Evolutionary conservation across 92 coral and sea anemone genomes (phyloP).

Genomic region (Porites divaricata): DNA sequence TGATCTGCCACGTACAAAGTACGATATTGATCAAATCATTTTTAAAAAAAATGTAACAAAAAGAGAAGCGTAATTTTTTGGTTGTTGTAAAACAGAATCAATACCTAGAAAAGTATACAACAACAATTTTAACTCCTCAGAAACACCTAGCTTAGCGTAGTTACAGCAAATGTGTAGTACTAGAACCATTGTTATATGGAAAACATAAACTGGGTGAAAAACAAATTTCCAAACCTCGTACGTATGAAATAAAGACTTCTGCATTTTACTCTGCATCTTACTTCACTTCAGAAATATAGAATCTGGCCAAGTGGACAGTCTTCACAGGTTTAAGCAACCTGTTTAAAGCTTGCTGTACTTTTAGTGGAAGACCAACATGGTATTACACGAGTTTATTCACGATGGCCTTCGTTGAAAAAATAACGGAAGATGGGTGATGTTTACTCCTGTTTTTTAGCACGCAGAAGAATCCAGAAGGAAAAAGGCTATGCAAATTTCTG

Average conservation of each 20-base stretch:
- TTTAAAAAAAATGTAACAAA: too few relatives aligned
- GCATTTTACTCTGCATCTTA: conserved; percentile 29
- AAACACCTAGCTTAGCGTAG: neutral
- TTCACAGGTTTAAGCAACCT: neutral
- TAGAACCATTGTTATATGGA: neutral
- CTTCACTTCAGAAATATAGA: neutral
- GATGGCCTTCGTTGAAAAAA: neutral
- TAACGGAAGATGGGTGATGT: neutral
- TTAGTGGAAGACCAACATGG: too few relatives aligned
- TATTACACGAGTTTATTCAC: too few relatives aligned
- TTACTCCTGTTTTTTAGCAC: conserved; percentile 8
- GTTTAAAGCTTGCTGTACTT: neutral
- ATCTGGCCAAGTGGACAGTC: neutral
- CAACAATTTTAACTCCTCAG: neutral
- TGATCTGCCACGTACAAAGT: too few relatives aligned
- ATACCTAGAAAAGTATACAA: too few relatives aligned
- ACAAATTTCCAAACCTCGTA: conserved; percentile 30
- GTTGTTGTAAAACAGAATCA: neutral
- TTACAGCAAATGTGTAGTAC: neutral
- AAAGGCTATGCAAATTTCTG: neutral
- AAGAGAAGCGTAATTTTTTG: too few relatives aligned
- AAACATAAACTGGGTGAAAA: neutral
- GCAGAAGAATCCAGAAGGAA: neutral
- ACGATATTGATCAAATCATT: too few relatives aligned
- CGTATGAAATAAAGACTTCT: conserved; percentile 11